Conservation (phyloP, 1,140 invertebrate species). For the Centruroides vittatus region DNA sequence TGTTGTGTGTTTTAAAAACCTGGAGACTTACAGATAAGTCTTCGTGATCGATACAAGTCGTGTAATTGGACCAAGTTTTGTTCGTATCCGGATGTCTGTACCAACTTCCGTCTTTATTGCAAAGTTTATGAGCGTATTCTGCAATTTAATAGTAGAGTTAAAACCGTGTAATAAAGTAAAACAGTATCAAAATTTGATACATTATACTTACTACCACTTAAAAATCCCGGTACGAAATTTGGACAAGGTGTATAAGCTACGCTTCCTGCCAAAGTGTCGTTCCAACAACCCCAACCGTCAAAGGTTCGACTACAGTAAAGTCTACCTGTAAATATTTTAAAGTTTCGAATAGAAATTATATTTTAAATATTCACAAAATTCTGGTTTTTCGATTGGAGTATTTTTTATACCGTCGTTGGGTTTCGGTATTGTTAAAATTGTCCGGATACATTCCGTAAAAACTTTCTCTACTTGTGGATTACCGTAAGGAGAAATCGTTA, state of each 20-base stretch:
- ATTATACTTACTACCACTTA: slow-evolving; percentile 23
- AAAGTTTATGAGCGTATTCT: slow-evolving; percentile 41
- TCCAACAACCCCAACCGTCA: slow-evolving; percentile 78
- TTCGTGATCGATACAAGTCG: slow-evolving; percentile 61
- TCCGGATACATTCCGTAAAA: slow-evolving; percentile 6
- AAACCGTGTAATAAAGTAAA: no score
- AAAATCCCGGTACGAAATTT: slow-evolving; percentile 49
- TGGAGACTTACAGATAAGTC: slow-evolving; percentile 41
- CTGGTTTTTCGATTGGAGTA: no score
- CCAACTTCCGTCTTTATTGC: slow-evolving; percentile 42
- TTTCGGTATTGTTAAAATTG: slow-evolving; percentile 6
- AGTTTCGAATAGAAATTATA: no score
- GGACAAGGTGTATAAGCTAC: slow-evolving; percentile 55
- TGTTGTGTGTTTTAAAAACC: no score
- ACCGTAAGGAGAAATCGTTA: not conserved
- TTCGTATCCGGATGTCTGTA: slow-evolving; percentile 36
- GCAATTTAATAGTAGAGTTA: slow-evolving; percentile 1
- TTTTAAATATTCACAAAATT: no score
- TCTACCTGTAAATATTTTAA: not conserved
- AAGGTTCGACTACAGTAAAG: slow-evolving; percentile 53
- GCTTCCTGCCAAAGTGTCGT: slow-evolving; percentile 54
- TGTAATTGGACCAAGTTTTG: slow-evolving; percentile 67
- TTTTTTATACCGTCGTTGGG: no score
- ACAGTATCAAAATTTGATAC: not conserved
- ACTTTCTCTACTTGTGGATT: slow-evolving; percentile 7